Evolutionary conservation across 2,113 vertebrate genomes (phyloP).

Genomic region (Pao palembangensis): DNA sequence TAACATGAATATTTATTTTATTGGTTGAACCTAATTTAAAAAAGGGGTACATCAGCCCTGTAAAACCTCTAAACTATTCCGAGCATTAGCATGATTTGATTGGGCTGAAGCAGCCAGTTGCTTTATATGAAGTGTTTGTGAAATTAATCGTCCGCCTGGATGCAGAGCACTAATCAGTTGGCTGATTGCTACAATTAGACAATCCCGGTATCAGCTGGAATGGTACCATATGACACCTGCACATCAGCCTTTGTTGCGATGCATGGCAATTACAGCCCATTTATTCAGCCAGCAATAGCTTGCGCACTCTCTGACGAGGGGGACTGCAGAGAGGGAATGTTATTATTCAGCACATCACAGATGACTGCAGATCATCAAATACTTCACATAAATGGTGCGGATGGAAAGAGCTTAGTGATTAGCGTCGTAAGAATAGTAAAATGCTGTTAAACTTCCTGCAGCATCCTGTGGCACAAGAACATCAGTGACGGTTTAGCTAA

Average conservation of each 20-base stretch:
- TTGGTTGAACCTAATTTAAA: neutral
- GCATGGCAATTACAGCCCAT: constrained; percentile 64
- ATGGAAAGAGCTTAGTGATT: constrained; percentile 33
- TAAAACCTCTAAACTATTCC: constrained; percentile 2
- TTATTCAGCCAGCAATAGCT: constrained; percentile 48
- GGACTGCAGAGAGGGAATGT: constrained; percentile 22
- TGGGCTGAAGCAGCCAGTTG: neutral
- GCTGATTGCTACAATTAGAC: constrained; percentile 75
- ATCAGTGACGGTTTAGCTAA: constrained; percentile 18
- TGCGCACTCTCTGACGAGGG: constrained; percentile 36
- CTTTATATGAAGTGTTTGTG: constrained; percentile 14
- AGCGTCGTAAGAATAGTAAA: constrained; percentile 30
- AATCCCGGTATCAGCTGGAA: constrained; percentile 66
- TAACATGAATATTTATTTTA: constrained; percentile 1
- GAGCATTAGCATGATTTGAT: constrained; percentile 5
- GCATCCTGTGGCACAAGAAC: constrained; percentile 14
- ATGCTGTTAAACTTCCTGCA: constrained; percentile 5
- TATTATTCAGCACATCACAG: constrained; percentile 15
- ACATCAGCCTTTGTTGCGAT: constrained; percentile 47
- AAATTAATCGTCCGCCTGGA: constrained; percentile 25
- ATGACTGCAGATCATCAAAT: constrained; percentile 34
- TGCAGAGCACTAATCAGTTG: constrained; percentile 55
- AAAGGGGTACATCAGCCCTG: neutral
- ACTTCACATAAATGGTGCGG: constrained; percentile 26
- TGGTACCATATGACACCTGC: constrained; percentile 68